phyloP scores from a whole-genome alignment of 2,888 invertebrate genomes.

The Callyntrura guangdongensis region DNA sequence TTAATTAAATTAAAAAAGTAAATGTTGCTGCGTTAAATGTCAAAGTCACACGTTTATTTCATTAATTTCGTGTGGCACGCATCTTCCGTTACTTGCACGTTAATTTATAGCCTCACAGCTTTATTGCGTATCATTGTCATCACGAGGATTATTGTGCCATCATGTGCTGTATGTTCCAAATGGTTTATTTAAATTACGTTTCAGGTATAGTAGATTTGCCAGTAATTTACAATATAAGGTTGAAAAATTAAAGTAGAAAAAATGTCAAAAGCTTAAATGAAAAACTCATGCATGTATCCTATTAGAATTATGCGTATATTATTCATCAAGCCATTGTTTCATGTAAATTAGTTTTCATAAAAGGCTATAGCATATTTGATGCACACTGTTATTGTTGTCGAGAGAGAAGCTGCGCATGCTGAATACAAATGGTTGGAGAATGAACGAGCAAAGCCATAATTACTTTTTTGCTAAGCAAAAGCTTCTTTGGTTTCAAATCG shows the following conservation, averaged over 20 bases:
- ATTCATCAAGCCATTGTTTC: slow-evolving; percentile 62
- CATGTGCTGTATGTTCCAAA: neutral
- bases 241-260: neutral
- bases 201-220: neutral
- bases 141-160: neutral
- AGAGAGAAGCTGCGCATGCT: slow-evolving; percentile 23
- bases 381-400: slow-evolving; percentile 9
- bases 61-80: slow-evolving; percentile 38
- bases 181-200: neutral
- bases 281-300: neutral
- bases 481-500: neutral
- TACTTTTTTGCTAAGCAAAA: slow-evolving; percentile 26
- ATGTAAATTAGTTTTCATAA: slow-evolving; percentile 60
- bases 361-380: slow-evolving; percentile 33
- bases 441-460: slow-evolving; percentile 32
- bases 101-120: neutral
- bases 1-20: slow-evolving; percentile 24
- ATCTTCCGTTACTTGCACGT: slow-evolving; percentile 2
- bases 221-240: neutral
- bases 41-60: slow-evolving; percentile 40
- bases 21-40: neutral
- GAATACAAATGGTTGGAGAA: slow-evolving; percentile 45
- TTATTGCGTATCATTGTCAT: slow-evolving; percentile 18
- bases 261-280: slow-evolving; percentile 31
- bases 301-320: slow-evolving; percentile 59